Conservation (phyloP, 2,797 vertebrate species). For the Pseudopleuronectes americanus region DNA sequence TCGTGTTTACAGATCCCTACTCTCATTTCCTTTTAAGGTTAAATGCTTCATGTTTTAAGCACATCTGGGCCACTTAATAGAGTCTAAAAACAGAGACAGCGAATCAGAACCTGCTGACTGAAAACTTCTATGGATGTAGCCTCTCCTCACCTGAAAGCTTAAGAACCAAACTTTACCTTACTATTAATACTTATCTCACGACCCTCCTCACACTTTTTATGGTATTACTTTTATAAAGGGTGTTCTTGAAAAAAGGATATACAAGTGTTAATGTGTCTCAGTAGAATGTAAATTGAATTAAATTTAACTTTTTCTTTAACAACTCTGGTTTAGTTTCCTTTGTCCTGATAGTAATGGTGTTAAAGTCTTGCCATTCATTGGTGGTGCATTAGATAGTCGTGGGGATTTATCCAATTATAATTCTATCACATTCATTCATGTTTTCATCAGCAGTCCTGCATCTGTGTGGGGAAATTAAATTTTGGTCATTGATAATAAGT, state of each 20-base stretch:
- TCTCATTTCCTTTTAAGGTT: constrained; percentile 60
- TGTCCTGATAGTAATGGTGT: no score
- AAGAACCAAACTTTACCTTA: not conserved
- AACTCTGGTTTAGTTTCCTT: no score
- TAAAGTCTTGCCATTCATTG: not conserved
- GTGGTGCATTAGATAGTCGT: not conserved
- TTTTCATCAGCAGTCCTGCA: not conserved
- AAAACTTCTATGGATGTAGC: not conserved
- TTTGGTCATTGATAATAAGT: not conserved
- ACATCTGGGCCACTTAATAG: constrained; percentile 49
- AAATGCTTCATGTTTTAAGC: constrained; percentile 38
- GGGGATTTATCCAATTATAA: not conserved
- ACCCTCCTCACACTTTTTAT: not conserved
- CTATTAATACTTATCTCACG: no score
- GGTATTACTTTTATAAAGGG: not conserved
- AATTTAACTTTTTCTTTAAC: no score
- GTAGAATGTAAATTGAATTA: no score
- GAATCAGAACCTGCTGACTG: not conserved
- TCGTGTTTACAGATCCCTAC: constrained; percentile 51
- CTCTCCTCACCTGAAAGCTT: not conserved
- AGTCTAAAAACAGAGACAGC: not conserved
- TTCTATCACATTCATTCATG: not conserved
- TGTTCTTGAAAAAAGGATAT: no score
- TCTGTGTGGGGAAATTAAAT: not conserved
- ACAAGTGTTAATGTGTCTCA: no score